These are phyloP conservation scores for Thymallus thymallus DNA, from an alignment of 2,113 vertebrate species.

Conservation along the genomic window DNA sequence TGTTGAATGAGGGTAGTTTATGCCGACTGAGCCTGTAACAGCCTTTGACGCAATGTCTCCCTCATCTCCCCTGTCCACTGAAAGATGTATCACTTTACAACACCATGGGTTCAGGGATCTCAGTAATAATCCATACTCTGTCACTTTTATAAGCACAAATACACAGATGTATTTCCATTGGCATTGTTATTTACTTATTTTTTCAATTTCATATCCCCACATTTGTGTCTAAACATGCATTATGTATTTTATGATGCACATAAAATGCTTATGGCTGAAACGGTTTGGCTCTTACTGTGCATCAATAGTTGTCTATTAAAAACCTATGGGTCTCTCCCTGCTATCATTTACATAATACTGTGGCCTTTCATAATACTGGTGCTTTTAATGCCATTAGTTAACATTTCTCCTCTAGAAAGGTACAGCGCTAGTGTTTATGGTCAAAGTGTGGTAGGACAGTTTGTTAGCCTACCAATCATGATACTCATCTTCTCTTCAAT, in stretches of 20 bases:
- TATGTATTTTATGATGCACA: conserved; percentile 27
- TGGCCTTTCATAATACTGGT: too few relatives aligned
- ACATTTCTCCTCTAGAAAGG: too few relatives aligned
- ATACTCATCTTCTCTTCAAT: too few relatives aligned
- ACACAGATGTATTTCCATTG: conserved; percentile 15
- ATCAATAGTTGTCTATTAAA: conserved; percentile 23
- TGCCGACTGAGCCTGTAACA: background rate
- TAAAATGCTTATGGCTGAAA: conserved; percentile 30
- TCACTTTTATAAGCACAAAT: conserved; percentile 21
- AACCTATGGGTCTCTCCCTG: background rate
- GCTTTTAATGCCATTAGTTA: too few relatives aligned
- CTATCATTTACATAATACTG: too few relatives aligned
- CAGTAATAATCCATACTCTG: conserved; percentile 23
- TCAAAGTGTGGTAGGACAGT: too few relatives aligned
- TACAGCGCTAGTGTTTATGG: too few relatives aligned
- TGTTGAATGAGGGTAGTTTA: conserved; percentile 4
- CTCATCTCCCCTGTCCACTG: conserved; percentile 2
- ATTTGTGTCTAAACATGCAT: conserved; percentile 33
- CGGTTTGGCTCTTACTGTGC: conserved; percentile 12
- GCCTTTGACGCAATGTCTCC: background rate
- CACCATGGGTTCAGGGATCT: conserved; percentile 3
- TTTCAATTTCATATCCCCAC: conserved; percentile 6
- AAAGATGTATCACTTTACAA: conserved; percentile 16
- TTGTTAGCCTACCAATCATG: too few relatives aligned
- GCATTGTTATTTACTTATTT: conserved; percentile 10